Base-by-base conservation (phyloP, 1,140 invertebrate species). In the Ephestia elutella region DNA sequence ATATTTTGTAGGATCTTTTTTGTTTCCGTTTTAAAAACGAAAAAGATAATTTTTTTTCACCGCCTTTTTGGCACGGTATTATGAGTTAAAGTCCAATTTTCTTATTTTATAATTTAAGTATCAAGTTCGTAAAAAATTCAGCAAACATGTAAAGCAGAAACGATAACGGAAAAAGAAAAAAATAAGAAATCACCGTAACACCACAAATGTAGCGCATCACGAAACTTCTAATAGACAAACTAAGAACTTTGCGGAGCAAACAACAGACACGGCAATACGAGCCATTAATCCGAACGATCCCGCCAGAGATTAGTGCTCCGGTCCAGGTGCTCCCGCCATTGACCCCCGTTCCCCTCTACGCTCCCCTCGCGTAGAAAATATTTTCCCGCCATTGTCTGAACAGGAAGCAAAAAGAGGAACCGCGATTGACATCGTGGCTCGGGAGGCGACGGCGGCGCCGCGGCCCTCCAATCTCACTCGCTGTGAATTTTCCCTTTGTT, bases 251-350 rank as follows among this genome's bases (percentile, higher is more conserved):
- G 32, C 15, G 64, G 69, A 66, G 78, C 78, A 80, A 81, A 83
- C 77, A 81, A 82, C 77, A 73, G 79, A 78, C 72, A 81, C 68
- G 76, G 73, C 78, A 81, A 82, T 79, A 73, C 75, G 80, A 86
- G 72, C 80, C 77, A 86, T 86, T 86, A 83, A 82, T 83, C 79
- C 80, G 71, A 76, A 80, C 80, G 80, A 82, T 79, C 75, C 73
- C 69, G 71, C 66, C 73, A 75, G 71, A 86, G 80, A 86, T 84
- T 86, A 86, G 78, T 77, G 75, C 74, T 73, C 71, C 71, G 60
- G 70, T 75, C n/a, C n/a, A n/a, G 21, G 21, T 25, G 21, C 21
- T 25, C 21, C 21, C 21, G 21, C 21, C 21, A 72, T 80, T 80
- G 75, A 82, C 71, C 73, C 70, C 75, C 75, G 56, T 60, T 61